Percentiles rank a stretch among this genome's conserved stretches.
Evolutionary conservation across 2,113 vertebrate genomes (phyloP).

Genomic region (Sula dactylatra): DNA sequence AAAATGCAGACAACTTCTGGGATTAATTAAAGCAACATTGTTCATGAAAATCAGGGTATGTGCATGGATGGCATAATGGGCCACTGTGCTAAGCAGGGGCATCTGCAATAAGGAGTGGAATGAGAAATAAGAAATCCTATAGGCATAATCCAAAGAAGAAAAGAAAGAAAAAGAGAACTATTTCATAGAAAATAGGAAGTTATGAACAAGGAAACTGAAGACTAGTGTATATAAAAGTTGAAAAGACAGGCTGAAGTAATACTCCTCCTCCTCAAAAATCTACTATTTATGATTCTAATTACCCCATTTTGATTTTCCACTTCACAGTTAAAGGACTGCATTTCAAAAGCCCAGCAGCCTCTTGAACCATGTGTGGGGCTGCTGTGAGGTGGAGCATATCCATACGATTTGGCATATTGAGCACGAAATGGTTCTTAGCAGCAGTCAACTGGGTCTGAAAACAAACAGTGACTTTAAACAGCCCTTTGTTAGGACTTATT

Average conservation of each 20-base stretch:
- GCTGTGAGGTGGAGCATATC: conserved; percentile 61
- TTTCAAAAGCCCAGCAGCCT: conserved; percentile 48
- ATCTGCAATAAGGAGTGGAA: background rate
- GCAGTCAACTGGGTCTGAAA: conserved; percentile 62
- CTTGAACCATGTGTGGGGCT: conserved; percentile 51
- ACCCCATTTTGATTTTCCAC: conserved; percentile 34
- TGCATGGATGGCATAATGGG: background rate
- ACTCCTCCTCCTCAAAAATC: conserved; percentile 10
- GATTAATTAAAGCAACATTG: background rate
- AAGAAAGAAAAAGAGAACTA: background rate
- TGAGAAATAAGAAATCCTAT: background rate
- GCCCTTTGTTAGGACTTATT: conserved; percentile 46
- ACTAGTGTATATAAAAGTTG: background rate
- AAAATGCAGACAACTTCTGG: background rate
- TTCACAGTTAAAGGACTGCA: conserved; percentile 16
- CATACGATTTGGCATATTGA: conserved; percentile 56
- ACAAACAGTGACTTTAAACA: conserved; percentile 65
- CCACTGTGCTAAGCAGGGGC: background rate
- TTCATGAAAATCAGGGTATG: background rate
- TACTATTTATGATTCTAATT: conserved; percentile 19
- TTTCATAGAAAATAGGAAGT: background rate
- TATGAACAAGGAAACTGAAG: background rate
- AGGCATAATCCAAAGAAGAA: background rate
- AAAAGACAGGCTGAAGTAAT: background rate
- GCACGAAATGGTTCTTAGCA: conserved; percentile 51